Conservation (phyloP, 2,888 invertebrate genomes). For the Tanytarsus gracilentus region DNA sequence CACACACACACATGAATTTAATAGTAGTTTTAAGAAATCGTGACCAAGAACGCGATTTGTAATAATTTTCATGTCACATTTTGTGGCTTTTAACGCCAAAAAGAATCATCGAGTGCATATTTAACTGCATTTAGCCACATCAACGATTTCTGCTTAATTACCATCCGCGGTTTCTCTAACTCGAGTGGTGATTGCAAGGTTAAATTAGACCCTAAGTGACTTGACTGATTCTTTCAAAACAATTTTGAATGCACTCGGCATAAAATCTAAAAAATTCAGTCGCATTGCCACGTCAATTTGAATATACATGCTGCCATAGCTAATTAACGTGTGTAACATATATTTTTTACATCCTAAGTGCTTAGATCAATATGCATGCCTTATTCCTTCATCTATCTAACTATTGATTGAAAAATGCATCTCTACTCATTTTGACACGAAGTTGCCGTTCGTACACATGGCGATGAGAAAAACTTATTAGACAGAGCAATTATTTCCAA, state of each 20-base stretch:
- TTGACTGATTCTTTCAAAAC: no score
- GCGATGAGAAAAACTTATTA: conserved; percentile 11
- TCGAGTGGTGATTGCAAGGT: no score
- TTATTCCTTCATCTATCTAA: neutral
- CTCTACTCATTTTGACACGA: neutral
- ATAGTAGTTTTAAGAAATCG: neutral
- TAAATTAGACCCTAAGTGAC: no score
- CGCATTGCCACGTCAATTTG: no score
- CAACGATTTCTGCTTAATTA: neutral
- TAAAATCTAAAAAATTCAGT: no score
- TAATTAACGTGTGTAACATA: neutral
- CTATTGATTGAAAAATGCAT: no score
- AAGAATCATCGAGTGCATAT: neutral
- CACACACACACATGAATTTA: neutral
- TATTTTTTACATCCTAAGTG: conserved; percentile 5
- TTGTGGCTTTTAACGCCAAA: neutral
- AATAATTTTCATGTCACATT: conserved; percentile 6
- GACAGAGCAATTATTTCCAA: conserved; percentile 23
- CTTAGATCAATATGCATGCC: neutral
- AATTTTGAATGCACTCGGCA: no score
- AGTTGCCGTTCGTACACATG: neutral
- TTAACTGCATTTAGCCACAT: conserved; percentile 5
- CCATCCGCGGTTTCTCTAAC: no score
- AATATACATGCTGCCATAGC: neutral
- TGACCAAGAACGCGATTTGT: conserved; percentile 4